These are phyloP conservation scores for Tenthredo amoena DNA, from an alignment of 2,888 invertebrate genomes.

Conservation along the genomic window DNA sequence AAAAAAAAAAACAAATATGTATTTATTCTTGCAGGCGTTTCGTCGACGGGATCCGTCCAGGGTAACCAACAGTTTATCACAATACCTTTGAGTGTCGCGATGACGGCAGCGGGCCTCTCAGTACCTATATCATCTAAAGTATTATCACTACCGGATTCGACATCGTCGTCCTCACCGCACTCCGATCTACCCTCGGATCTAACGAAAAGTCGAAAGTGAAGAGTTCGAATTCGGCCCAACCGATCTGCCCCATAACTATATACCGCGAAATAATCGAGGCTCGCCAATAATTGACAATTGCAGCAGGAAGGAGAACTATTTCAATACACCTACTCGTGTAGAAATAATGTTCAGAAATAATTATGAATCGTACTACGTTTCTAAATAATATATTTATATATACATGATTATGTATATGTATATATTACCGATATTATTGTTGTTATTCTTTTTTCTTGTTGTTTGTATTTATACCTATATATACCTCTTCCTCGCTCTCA, in stretches of 20 bases:
- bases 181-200: constrained; percentile 73
- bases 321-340: background rate
- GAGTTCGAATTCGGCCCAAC: background rate
- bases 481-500: background rate
- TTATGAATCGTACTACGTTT: background rate
- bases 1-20: too few relatives aligned
- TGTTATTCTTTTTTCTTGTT: background rate
- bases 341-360: background rate
- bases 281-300: background rate
- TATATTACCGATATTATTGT: background rate
- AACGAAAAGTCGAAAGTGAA: constrained; percentile 72
- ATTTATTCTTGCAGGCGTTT: constrained; percentile 65
- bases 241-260: background rate
- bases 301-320: background rate
- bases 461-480: background rate
- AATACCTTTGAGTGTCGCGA: constrained; percentile 85
- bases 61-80: constrained; percentile 83
- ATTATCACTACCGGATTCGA: constrained; percentile 68
- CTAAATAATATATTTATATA: background rate
- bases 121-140: constrained; percentile 71
- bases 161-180: constrained; percentile 66
- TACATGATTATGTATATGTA: constrained; percentile 6
- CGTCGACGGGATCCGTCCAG: constrained; percentile 69
- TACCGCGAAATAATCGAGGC: background rate
- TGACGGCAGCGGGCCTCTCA: constrained; percentile 80